Percentiles rank a stretch among this genome's conserved stretches.
phyloP scores from a whole-genome alignment of 2,888 invertebrate genomes.

The Brenthis hecate region DNA sequence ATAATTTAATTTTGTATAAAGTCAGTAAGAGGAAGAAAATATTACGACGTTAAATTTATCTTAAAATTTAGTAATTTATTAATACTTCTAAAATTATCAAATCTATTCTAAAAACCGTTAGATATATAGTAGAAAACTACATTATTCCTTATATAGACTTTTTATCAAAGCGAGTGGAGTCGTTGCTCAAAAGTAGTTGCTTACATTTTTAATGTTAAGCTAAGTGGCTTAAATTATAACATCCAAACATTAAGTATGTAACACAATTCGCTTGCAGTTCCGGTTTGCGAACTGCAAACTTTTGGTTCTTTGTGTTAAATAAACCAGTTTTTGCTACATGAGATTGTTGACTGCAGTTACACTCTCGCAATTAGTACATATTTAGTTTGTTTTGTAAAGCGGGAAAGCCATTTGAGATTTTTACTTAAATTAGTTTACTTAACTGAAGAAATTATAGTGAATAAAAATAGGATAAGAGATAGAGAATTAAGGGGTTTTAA shows the following conservation, averaged over 20 bases:
- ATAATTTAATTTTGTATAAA: too few species aligned
- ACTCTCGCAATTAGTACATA: slow-evolving; percentile 1
- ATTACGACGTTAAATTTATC: too few species aligned
- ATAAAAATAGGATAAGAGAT: too few species aligned
- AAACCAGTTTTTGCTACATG: slow-evolving; percentile 9
- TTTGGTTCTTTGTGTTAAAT: slow-evolving; percentile 21
- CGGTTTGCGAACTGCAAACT: slow-evolving; percentile 12
- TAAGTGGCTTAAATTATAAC: slow-evolving; percentile 12
- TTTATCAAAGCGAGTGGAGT: neutral
- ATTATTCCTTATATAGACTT: neutral
- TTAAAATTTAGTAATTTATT: too few species aligned
- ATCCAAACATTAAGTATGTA: slow-evolving; percentile 1
- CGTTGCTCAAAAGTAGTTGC: neutral
- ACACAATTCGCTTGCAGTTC: slow-evolving; percentile 17
- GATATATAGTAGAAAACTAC: too few species aligned
- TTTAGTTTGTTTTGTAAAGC: neutral
- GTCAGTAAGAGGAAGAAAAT: too few species aligned
- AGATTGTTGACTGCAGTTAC: slow-evolving; percentile 12
- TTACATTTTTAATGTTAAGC: neutral
- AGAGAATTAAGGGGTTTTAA: too few species aligned
- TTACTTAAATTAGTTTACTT: too few species aligned
- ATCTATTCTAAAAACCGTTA: too few species aligned
- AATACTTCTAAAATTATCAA: too few species aligned
- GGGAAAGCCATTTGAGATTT: neutral
- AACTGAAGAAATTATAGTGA: too few species aligned